Conservation (phyloP, 35 echinoderm and acorn worm species). For the Chiridota heheva region DNA sequence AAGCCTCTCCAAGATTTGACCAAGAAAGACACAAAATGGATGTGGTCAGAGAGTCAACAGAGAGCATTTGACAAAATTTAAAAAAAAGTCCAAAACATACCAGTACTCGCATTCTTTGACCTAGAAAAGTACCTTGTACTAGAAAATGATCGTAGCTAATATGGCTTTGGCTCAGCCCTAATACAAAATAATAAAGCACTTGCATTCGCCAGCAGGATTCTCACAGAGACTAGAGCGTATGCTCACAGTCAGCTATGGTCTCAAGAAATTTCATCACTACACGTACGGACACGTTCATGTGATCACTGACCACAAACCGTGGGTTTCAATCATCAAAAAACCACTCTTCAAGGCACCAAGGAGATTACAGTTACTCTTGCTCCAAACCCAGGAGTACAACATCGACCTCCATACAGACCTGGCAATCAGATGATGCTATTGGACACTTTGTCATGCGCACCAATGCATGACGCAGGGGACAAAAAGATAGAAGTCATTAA, state of each 20-base stretch:
- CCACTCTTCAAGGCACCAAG: constrained; percentile 43
- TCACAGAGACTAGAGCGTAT: constrained; percentile 54
- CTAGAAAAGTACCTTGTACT: constrained; percentile 17
- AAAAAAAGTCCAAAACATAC: neutral
- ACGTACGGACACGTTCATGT: constrained; percentile 55
- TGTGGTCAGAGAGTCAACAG: neutral
- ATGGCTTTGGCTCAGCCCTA: constrained; percentile 43
- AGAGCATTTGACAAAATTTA: constrained; percentile 11
- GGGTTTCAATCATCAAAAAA: constrained; percentile 54
- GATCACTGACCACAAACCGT: constrained; percentile 57
- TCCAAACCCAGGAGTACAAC: constrained; percentile 50
- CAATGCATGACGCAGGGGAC: neutral
- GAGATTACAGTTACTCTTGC: constrained; percentile 43
- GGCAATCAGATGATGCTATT: constrained; percentile 42
- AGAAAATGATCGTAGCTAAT: constrained; percentile 42
- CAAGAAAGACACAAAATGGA: constrained; percentile 10
- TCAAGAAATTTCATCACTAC: constrained; percentile 71
- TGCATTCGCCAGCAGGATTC: constrained; percentile 47
- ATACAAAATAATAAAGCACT: constrained; percentile 53
- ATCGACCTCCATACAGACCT: constrained; percentile 32
- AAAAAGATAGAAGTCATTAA: neutral
- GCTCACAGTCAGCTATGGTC: constrained; percentile 43
- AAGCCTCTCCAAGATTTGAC: constrained; percentile 31
- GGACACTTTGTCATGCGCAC: constrained; percentile 39
- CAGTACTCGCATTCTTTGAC: constrained; percentile 45